These are phyloP conservation scores for Bruchidius siliquastri DNA, from an alignment of 2,888 invertebrate genomes.

Conservation along the genomic window DNA sequence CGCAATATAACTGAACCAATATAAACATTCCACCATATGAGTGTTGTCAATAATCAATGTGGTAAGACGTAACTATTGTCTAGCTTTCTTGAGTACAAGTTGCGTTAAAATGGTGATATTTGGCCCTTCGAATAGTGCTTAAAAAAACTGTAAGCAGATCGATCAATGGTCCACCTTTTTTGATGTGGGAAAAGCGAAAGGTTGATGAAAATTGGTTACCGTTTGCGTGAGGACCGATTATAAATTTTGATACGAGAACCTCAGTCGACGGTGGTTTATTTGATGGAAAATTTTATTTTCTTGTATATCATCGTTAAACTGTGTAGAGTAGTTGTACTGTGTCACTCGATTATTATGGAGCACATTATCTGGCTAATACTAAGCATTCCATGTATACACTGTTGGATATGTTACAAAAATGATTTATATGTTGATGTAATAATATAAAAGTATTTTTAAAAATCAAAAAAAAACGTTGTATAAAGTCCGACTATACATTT, in stretches of 20 bases:
- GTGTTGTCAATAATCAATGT: no score
- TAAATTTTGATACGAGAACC: not conserved
- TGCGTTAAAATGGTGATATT: no score
- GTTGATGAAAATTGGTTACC: slow-evolving; percentile 10
- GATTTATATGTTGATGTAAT: slow-evolving; percentile 51
- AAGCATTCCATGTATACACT: slow-evolving; percentile 50
- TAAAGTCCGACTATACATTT: slow-evolving; percentile 25
- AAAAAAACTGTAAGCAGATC: not conserved
- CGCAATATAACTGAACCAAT: no score
- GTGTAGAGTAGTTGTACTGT: slow-evolving; percentile 21
- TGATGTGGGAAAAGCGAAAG: not conserved
- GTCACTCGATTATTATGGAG: slow-evolving; percentile 46
- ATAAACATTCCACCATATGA: no score
- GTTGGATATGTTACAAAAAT: slow-evolving; percentile 50
- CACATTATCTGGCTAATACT: slow-evolving; percentile 48
- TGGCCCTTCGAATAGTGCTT: no score
- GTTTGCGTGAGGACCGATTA: slow-evolving; percentile 37
- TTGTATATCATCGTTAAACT: slow-evolving; percentile 42
- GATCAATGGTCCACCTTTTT: not conserved
- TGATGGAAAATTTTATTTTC: slow-evolving; percentile 39
- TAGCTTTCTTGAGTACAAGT: no score
- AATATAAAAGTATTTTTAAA: slow-evolving; percentile 46
- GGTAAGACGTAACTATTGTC: no score
- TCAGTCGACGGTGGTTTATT: not conserved
- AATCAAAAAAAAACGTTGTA: slow-evolving; percentile 45